Evolutionary conservation across 2,888 invertebrate genomes (phyloP).

Genomic region (Perdita meconis): DNA sequence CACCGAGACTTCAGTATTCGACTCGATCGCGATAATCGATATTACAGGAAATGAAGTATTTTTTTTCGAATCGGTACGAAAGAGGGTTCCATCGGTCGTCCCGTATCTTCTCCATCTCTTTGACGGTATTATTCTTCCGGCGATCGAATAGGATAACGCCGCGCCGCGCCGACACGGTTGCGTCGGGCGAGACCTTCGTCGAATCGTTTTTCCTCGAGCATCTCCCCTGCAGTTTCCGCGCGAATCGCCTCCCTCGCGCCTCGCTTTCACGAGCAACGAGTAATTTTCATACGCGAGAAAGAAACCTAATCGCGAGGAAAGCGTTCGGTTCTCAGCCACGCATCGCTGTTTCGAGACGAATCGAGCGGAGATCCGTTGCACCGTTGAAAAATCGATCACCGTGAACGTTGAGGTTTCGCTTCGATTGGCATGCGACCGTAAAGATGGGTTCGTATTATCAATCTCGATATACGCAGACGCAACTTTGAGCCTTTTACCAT

Average conservation of each 20-base stretch:
- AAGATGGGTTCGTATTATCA: no score
- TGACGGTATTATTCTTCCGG: neutral
- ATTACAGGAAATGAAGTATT: neutral
- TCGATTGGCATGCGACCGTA: neutral
- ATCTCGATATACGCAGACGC: no score
- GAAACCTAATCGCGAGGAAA: conserved; percentile 36
- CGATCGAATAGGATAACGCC: neutral
- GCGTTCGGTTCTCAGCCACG: conserved; percentile 22
- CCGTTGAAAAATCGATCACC: conserved; percentile 18
- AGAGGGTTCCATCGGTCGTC: neutral
- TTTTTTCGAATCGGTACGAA: neutral
- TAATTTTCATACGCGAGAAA: conserved; percentile 30
- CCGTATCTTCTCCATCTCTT: neutral
- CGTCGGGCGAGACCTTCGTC: conserved; percentile 10
- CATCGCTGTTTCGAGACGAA: conserved; percentile 4
- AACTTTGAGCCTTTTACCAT: no score
- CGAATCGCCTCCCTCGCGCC: conserved; percentile 11
- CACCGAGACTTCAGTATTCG: neutral
- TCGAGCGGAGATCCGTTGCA: neutral
- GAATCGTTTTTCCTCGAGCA: conserved; percentile 8
- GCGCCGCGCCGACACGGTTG: neutral
- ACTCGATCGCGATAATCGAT: neutral
- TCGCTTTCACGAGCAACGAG: conserved; percentile 31
- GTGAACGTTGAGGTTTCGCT: neutral
- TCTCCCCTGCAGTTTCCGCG: conserved; percentile 30